A percentile compares a stretch with the other conserved stretches of the same genome.
Evolutionary conservation across 1,140 invertebrate species (phyloP).

Genomic region (Bombus fervidus): DNA sequence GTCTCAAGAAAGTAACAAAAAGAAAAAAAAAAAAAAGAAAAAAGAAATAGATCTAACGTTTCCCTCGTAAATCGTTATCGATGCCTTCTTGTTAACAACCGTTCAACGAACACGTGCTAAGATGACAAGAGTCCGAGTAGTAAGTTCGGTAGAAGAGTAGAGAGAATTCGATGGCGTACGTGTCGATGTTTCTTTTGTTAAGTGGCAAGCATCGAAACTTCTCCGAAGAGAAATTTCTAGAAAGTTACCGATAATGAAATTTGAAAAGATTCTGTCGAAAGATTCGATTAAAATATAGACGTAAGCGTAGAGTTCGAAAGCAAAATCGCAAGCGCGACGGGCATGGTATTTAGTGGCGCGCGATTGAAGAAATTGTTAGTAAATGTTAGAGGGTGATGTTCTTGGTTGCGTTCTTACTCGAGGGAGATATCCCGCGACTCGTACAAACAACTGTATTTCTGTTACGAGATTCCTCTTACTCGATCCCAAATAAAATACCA

Average conservation of each 20-base stretch:
- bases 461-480: not conserved
- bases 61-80: conserved; percentile 13
- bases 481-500: not conserved
- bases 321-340: not conserved
- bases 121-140: not conserved
- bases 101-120: not conserved
- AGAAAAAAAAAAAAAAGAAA: conserved; percentile 14
- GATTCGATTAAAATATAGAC: not conserved
- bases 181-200: not conserved
- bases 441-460: conserved; percentile 3
- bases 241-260: not conserved
- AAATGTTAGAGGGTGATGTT: not conserved
- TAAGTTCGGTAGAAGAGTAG: not conserved
- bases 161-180: not conserved
- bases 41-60: conserved; percentile 11
- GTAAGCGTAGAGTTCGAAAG: conserved; percentile 18
- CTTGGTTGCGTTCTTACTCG: not conserved
- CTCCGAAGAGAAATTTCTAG: too few relatives aligned
- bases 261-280: not conserved
- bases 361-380: conserved; percentile 15
- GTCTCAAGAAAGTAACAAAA: conserved; percentile 20
- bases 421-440: not conserved
- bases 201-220: not conserved
- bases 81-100: conserved; percentile 24
- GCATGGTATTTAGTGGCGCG: not conserved